Base-by-base conservation (phyloP, 2,888 invertebrate species). In the Latrodectus elegans region DNA sequence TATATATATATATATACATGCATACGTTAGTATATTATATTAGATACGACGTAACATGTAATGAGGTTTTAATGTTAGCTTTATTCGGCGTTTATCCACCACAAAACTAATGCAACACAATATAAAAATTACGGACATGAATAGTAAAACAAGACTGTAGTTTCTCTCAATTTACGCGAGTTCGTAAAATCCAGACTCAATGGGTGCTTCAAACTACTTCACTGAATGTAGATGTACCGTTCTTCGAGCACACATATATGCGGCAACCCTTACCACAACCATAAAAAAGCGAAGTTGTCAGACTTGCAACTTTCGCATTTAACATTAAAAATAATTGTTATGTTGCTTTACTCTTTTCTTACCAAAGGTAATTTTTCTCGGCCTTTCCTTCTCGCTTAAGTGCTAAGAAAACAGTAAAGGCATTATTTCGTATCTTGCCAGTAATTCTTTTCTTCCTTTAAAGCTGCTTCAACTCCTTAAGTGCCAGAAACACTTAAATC, bases 261-360 rank as follows among this genome's bases (percentile, higher is more conserved):
- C 26, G 22, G 67, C 22, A 68, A 68, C 67, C 67, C 67, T 26
- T 52, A n/a, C 17, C 10, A 22, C 52, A 38, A 49, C 73, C 53
- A 15, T 12, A 22, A 60, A 49, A 74, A 80, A 84, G 65, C 76
- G 52, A 80, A 51, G 65, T 75, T 80, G 72, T 53, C 64, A 73
- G 68, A 49, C 49, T 68, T 77, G 26, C 72, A 77, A 53, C 55
- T 77, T 79, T 80, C 68, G 17, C 80, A 73, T 78, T 71, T 76
- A 73, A 67, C 81, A 87, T 87, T 87, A 87, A 87, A 87, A 87
- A 81, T 87, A 87, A 87, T 87, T 81, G 79, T 87, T 82, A 87
- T 77, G 60, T 64, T 76, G 72, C 70, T 71, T 77, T 87, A 77
- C 72, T 87, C 79, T 79, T 85, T 79, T 70, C 64, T 72, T 53